phyloP scores from a whole-genome alignment of 2,888 invertebrate species.

The Cephalotes varians region DNA sequence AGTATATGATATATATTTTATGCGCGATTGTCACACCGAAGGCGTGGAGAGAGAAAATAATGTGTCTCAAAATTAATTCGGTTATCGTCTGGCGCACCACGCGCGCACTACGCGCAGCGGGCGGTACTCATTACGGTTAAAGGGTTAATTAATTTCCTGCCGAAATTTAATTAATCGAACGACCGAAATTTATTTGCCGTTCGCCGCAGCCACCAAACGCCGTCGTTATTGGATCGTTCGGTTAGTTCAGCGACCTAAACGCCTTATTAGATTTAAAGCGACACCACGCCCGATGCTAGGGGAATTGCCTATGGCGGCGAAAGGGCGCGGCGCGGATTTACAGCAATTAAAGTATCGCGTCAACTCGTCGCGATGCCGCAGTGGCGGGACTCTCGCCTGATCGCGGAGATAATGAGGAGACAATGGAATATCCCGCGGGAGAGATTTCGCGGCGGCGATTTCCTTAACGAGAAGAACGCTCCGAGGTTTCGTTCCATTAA shows the following conservation, averaged over 20 bases:
- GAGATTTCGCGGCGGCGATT: conserved; percentile 14
- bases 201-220: conserved; percentile 16
- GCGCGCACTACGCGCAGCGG: conserved; percentile 30
- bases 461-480: conserved; percentile 62
- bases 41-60: conserved; percentile 25
- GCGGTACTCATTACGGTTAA: conserved; percentile 63
- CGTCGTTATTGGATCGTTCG: conserved; percentile 59
- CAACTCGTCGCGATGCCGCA: background rate
- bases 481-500: conserved; percentile 67
- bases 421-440: conserved; percentile 24
- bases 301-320: background rate
- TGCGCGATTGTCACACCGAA: conserved; percentile 41
- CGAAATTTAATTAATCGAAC: conserved; percentile 71
- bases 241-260: conserved; percentile 55
- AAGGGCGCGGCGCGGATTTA: conserved; percentile 11
- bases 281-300: conserved; percentile 17
- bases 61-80: conserved; percentile 55
- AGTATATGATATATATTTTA: conserved; percentile 8
- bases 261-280: conserved; percentile 53
- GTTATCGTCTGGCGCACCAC: conserved; percentile 48
- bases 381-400: background rate
- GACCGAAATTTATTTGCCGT: conserved; percentile 68
- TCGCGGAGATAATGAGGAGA: conserved; percentile 50
- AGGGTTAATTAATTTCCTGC: conserved; percentile 71
- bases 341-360: conserved; percentile 33